Conservation (phyloP, 2,888 invertebrate genomes). For the Thyatira batis region DNA sequence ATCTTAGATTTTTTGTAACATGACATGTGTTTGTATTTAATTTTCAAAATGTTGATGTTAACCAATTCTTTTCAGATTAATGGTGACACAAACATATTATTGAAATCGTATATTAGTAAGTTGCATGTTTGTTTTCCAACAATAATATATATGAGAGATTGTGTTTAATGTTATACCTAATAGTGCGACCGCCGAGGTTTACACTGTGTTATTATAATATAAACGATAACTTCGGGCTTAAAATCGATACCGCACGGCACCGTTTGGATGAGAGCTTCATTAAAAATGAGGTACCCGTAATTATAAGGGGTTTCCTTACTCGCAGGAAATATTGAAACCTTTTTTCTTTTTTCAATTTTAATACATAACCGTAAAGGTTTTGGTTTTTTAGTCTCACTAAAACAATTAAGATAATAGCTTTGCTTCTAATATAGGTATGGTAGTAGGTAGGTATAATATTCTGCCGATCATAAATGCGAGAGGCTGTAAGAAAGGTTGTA, state of each 20-base stretch:
- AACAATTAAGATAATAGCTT: no score
- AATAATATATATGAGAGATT: background rate
- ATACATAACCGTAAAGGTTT: background rate
- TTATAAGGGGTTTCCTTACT: background rate
- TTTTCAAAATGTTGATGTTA: no score
- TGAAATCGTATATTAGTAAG: no score
- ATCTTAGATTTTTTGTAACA: no score
- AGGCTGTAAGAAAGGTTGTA: no score
- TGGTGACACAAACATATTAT: no score
- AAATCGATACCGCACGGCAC: background rate
- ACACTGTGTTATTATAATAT: background rate
- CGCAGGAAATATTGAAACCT: background rate
- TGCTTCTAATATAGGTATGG: no score
- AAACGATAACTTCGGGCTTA: background rate
- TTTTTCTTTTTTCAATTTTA: background rate
- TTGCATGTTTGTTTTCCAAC: no score
- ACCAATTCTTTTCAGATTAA: background rate
- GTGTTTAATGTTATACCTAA: background rate
- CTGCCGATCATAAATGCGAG: no score
- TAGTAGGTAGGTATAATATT: no score
- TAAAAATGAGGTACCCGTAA: background rate
- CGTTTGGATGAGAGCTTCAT: background rate
- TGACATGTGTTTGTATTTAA: no score
- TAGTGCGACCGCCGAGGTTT: background rate
- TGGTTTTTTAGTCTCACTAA: no score